Base-by-base conservation (phyloP, 2,113 vertebrate genomes). In the Atractosteus spatula region DNA sequence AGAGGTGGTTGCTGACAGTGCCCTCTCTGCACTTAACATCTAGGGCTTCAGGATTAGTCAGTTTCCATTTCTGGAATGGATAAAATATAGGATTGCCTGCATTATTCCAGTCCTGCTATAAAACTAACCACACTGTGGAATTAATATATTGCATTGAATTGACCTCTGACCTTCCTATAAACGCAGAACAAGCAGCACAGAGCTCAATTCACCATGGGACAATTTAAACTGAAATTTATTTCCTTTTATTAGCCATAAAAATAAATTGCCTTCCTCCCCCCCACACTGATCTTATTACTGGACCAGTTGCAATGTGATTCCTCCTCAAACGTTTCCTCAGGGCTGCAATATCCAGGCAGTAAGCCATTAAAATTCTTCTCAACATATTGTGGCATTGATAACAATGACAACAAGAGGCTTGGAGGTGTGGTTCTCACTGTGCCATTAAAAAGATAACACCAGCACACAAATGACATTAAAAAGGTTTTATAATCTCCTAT, bases 151-250 rank as follows among this genome's bases (percentile, higher is more conserved):
- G 87, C 84, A 89, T 90, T 88, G 88, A 87, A 80, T 89, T 90
- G 91, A 93, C 90, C 89, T 89, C 88, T 88, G 85, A 87, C 89
- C 91, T 90, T 87, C 89, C 91, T 89, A 79, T 86, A 91, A 92
- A 93, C 0, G 2, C 84, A 84, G 86, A 89, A 84, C 80, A 87
- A 86, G 88, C 82, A 77, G 41, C 14, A 2, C 51, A 71, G 80
- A 78, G 80, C 82, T 77, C 0, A 80, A 87, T 80, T 72, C 85
- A 85, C 85, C 0, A 0, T 81, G 84, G 84, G 83, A 70, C 82
- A 54, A 41, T 91, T 51, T 88, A 77, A 71, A 0, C 65, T 78
- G 71, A 83, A 90, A 91, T 91, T 84, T 90, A 89, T 91, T 89
- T 88, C 82, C 79, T 90, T 89, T 86, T 85, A 77, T 84, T 81